Evolutionary conservation across 1,140 invertebrate species (phyloP), one percentile per base, ranked within the genome.

Genomic region (Lucilia sericata): DNA sequence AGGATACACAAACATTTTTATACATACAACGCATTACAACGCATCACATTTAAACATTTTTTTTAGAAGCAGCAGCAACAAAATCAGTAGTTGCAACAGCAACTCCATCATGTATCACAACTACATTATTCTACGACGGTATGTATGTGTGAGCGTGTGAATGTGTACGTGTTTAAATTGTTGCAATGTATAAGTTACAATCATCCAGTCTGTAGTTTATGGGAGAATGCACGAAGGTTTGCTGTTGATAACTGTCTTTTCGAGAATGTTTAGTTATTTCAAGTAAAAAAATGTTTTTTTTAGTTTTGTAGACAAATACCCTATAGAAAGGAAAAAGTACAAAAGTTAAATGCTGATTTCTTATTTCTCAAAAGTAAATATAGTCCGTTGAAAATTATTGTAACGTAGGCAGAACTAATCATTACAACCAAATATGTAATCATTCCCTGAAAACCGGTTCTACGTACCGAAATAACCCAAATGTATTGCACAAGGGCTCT

Each of bases 1-100:
- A 4, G 76, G 76, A 80, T 80, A 21, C 47, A 80, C 42, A 80
- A 80, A 80, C 76, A 80, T 80, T 80, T 80, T 80, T 80, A 5
- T 49, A 80, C 76, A 80, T 49, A 49, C 42, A 49, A 80, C 76
- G 42, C 19, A 80, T 80, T 80, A 49, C 76, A 80, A 80, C 76
- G 76, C 76, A 80, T 51, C 76, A 80, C 76, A 51, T 51, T 21
- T 25, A n/a, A 60, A 60, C 13, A 60, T 60, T n/a, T 78, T 78
- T 42, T 42, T 42, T 42, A 42, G 42, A 7, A 3, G 10, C 75
- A 42, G 17, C 75, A 78, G n/a, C 75, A 78, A 17, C 34, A 42
- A 78, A 13, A 42, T 42, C 75, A n/a, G 36, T 13, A 78, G 36
- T 3, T 30, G 25, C 30, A 60, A 3, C n/a, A 5, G 12, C 17